A percentile compares a stretch with the other conserved stretches of the same genome.
phyloP scores from a whole-genome alignment of 2,888 invertebrate species.

The Campaea margaritaria region DNA sequence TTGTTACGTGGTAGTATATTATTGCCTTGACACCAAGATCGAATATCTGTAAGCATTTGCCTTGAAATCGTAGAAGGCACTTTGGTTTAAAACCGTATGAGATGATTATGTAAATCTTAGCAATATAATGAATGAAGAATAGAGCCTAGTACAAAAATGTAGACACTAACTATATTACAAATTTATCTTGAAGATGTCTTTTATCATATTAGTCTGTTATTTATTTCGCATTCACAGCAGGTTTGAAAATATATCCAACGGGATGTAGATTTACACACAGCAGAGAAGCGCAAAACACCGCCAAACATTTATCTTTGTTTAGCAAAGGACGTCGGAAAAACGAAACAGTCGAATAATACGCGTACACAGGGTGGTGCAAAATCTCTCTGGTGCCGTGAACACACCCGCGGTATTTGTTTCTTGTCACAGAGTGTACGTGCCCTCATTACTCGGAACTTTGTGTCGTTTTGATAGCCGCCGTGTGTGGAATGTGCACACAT shows the following conservation, averaged over 20 bases:
- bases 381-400: slow-evolving; percentile 56
- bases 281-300: slow-evolving; percentile 35
- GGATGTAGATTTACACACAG: slow-evolving; percentile 22
- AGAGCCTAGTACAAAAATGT: slow-evolving; percentile 4
- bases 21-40: slow-evolving; percentile 59
- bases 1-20: slow-evolving; percentile 47
- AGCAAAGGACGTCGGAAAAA: slow-evolving; percentile 47
- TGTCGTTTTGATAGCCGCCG: slow-evolving; percentile 39
- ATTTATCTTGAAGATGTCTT: too few relatives aligned
- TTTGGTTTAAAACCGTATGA: slow-evolving; percentile 41
- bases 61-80: slow-evolving; percentile 52
- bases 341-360: slow-evolving; percentile 49
- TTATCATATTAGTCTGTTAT: background rate
- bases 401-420: slow-evolving; percentile 66
- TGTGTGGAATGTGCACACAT: slow-evolving; percentile 31
- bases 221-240: slow-evolving; percentile 1
- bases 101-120: slow-evolving; percentile 42
- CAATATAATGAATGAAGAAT: slow-evolving; percentile 29
- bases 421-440: slow-evolving; percentile 67
- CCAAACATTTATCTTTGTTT: slow-evolving; percentile 51
- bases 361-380: slow-evolving; percentile 52
- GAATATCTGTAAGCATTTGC: slow-evolving; percentile 57
- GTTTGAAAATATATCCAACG: slow-evolving; percentile 19
- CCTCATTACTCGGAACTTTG: slow-evolving; percentile 64
- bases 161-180: background rate